Evolutionary conservation across 1,140 invertebrate genomes (phyloP), one percentile per base, ranked within the genome.

Genomic region (Frieseomelitta varia): DNA sequence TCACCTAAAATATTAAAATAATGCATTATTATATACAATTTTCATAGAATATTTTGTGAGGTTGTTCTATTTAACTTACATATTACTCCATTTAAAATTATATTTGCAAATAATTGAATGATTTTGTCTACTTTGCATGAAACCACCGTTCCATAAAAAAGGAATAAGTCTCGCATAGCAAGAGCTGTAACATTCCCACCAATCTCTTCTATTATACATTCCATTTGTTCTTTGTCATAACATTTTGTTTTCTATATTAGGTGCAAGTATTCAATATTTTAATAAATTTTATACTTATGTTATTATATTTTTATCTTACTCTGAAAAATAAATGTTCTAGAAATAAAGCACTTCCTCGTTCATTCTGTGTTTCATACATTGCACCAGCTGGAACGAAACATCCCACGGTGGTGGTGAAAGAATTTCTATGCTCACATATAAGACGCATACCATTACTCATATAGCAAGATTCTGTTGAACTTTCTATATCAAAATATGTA

Each of bases 141-240:
- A 21, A 84, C 84, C 24, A 81, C 87, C 19, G 87, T 88, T 68
- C 91, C 91, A 81, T 90, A 91, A 81, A 91, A 91, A n/a, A 91
- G 55, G 77, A 92, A 92, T 69, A 87, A 85, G 69, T 91, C 90
- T 77, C 90, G 81, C 80, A 75, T 85, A 14, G 90, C 90, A 58
- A 84, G 61, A 61, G 88, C 79, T 27, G 56, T 67, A 27, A 92
- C 47, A 68, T 74, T 90, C 73, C 81, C 91, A 56, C 91, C 91
- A 67, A 88, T 88, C 68, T 85, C 84, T 58, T 81, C 80, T 15
- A 92, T 55, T 30, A 87, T 71, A 51, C 81, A 27, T 58, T 85
- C 86, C 39, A 92, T 77, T 69, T 89, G 63, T 39, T 85, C 61
- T 19, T 79, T 47, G 55, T 69, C 78, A 55, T 14, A 77, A 21